Conservation (phyloP, 2,888 invertebrate species). For the Heliconius sara region DNA sequence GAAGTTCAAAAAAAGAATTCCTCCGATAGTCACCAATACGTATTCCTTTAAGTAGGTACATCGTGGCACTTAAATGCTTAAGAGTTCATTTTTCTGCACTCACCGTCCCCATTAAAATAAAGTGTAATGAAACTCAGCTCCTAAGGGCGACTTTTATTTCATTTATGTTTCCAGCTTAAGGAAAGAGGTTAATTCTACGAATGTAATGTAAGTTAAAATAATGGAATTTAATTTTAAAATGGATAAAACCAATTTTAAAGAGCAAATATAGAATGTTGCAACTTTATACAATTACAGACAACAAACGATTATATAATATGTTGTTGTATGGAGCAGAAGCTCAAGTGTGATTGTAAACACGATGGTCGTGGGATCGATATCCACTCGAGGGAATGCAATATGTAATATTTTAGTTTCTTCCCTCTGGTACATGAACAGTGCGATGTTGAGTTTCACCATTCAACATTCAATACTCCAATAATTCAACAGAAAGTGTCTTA, state of each 20-base stretch:
- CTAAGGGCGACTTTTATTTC: slow-evolving; percentile 32
- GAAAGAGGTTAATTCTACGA: slow-evolving; percentile 6
- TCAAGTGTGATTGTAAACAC: too few species aligned
- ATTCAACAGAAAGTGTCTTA: too few species aligned
- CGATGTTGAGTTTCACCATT: too few species aligned
- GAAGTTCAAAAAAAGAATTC: neutral
- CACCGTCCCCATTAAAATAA: slow-evolving; percentile 41
- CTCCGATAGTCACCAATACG: slow-evolving; percentile 37
- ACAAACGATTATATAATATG: too few species aligned
- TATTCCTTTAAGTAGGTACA: slow-evolving; percentile 42
- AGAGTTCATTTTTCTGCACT: slow-evolving; percentile 45
- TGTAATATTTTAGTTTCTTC: too few species aligned
- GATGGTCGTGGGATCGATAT: too few species aligned
- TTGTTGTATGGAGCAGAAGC: too few species aligned
- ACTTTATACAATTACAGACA: neutral
- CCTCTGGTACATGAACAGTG: too few species aligned
- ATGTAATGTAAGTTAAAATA: slow-evolving; percentile 16
- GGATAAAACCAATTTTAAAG: neutral
- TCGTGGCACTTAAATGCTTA: slow-evolving; percentile 43
- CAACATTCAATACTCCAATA: too few species aligned
- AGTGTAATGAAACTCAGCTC: slow-evolving; percentile 37
- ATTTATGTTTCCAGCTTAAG: slow-evolving; percentile 29
- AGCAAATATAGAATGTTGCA: neutral
- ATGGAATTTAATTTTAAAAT: neutral
- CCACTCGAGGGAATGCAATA: too few species aligned